Base-by-base conservation (phyloP, 2,888 invertebrate species). In the Oeneis ivallda region DNA sequence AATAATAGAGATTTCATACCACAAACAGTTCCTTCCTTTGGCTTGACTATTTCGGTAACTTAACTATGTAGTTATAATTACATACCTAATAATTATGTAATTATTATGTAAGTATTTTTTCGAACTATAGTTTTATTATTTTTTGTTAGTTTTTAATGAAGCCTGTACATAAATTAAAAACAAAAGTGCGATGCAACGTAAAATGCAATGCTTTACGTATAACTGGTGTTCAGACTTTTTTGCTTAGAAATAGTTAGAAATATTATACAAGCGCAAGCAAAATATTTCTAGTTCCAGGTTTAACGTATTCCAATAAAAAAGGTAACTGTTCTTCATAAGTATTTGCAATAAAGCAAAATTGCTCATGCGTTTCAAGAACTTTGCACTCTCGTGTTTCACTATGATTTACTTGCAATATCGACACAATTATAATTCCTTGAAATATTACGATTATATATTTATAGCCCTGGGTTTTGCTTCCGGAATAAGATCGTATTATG, bases 1-100 rank as follows among this genome's bases (percentile, higher is more conserved):
- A 75, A 80, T 79, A 78, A 76, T 73, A 73, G 76, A 78, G 79
- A 78, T 34, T 56, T 60, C 63, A 62, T 62, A 66, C 64, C 65
- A 60, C 65, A 64, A 69, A 69, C 53, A 62, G 64, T 62, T 65
- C 63, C 64, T 58, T 59, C 59, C 52, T 61, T 41, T 56, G 3
- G 10, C 1, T 19, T 7, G 19, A 41, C 8, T 41, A 39, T 56
- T 53, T 37, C 15, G 32, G 32, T 15, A 15, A 34, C n/a, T 8
- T 34, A 52, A 15, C 15, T n/a, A n/a, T n/a, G n/a, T n/a, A n/a
- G n/a, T n/a, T n/a, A n/a, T n/a, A n/a, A n/a, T n/a, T n/a, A n/a
- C n/a, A n/a, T n/a, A n/a, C n/a, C n/a, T n/a, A n/a, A n/a, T n/a
- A n/a, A n/a, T n/a, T n/a, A n/a, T n/a, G n/a, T n/a, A n/a, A n/a